Conservation (phyloP, 2,888 invertebrate genomes). For the Dendrolimus pini region DNA sequence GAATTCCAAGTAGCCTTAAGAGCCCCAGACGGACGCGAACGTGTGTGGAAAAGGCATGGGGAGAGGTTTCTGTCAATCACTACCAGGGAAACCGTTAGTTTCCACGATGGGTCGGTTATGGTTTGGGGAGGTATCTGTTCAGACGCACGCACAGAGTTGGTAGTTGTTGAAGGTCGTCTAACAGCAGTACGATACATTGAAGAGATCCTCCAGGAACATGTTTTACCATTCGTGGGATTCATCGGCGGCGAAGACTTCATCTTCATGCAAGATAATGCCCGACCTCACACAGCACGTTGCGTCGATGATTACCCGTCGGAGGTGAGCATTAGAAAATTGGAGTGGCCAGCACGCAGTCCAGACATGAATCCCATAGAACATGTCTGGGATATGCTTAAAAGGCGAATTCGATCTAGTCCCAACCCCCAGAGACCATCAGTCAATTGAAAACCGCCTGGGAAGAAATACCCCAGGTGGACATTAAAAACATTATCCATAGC, state of each 20-base stretch:
- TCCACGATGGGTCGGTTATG: conserved; percentile 1
- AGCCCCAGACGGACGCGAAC: not conserved
- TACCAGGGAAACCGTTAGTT: conserved; percentile 4
- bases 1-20: conserved; percentile 3
- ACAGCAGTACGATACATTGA: not conserved
- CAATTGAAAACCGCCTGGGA: too few relatives aligned
- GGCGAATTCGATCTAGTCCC: too few relatives aligned
- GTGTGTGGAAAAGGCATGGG: not conserved
- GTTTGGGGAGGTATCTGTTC: conserved; percentile 4
- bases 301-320: not conserved
- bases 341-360: not conserved
- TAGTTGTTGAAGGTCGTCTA: conserved; percentile 1
- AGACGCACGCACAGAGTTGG: conserved; percentile 5
- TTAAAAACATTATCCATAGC: too few relatives aligned
- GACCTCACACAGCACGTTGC: not conserved
- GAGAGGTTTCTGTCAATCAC: conserved; percentile 2
- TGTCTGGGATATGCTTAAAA: too few relatives aligned
- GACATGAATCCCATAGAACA: not conserved
- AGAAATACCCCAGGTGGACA: too few relatives aligned
- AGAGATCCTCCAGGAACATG: not conserved
- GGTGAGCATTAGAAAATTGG: conserved; percentile 4
- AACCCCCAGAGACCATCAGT: too few relatives aligned
- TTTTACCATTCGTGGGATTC: not conserved
- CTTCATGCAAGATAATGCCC: conserved; percentile 1
- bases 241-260: not conserved